Evolutionary conservation across 2,888 invertebrate genomes (phyloP).

Genomic region (Thumatha senex): DNA sequence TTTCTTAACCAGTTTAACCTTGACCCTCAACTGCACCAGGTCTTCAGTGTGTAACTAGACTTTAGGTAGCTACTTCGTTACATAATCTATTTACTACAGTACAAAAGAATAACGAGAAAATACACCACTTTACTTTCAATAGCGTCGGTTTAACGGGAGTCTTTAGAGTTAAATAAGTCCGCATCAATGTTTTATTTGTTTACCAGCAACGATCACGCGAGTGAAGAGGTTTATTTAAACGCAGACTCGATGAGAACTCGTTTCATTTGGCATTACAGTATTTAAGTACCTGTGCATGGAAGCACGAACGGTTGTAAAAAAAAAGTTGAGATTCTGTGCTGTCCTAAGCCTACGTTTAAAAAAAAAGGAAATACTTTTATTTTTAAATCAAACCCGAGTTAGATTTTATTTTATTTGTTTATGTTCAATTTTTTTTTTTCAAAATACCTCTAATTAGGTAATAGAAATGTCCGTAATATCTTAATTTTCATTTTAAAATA

Average conservation of each 20-base stretch:
- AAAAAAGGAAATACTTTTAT: background rate
- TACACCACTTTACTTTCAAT: constrained; percentile 1
- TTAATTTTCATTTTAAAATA: no score
- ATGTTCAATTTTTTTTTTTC: no score
- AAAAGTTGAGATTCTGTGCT: background rate
- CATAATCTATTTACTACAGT: background rate
- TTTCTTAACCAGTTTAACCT: no score
- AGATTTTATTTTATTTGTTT: background rate
- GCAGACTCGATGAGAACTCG: constrained; percentile 11
- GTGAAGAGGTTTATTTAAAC: constrained; percentile 24
- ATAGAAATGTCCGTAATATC: no score
- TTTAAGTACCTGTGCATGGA: background rate
- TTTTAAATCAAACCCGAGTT: background rate
- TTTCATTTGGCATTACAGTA: constrained; percentile 21
- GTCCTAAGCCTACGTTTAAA: no score
- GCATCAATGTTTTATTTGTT: constrained; percentile 34
- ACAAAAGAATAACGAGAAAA: constrained; percentile 1
- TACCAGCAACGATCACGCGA: constrained; percentile 30
- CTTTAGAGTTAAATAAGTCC: constrained; percentile 15
- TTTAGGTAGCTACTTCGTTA: no score
- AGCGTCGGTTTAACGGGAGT: constrained; percentile 2
- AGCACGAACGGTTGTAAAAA: background rate
- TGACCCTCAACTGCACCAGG: no score
- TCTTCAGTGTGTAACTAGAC: no score
- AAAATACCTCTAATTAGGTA: no score